These are phyloP conservation scores for Dipodomys merriami DNA, from an alignment of 2,113 vertebrate genomes.

Conservation along the genomic window DNA sequence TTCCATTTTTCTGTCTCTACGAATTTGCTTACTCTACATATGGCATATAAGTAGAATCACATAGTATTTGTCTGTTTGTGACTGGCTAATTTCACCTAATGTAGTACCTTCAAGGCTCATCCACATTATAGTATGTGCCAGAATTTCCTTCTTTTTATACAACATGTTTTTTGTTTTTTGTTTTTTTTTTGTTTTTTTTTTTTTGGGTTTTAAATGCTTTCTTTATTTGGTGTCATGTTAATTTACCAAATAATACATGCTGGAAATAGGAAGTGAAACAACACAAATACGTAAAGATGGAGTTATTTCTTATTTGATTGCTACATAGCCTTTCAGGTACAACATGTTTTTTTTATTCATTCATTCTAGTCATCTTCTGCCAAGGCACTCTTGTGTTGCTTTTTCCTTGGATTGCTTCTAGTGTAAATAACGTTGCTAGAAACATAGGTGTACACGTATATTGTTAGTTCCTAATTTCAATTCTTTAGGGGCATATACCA, in stretches of 20 bases:
- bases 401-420: background rate
- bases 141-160: background rate
- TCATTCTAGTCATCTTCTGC: background rate
- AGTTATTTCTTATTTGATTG: background rate
- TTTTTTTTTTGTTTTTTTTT: too few relatives aligned
- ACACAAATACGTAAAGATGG: background rate
- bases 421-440: background rate
- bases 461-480: background rate
- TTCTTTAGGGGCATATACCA: background rate
- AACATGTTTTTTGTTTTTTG: too few relatives aligned
- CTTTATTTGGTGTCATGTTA: background rate
- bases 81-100: slow-evolving; percentile 3
- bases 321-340: background rate
- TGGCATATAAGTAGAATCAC: background rate
- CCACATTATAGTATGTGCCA: background rate
- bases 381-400: background rate
- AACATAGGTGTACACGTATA: background rate
- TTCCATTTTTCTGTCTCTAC: background rate
- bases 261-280: background rate
- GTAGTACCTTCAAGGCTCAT: background rate
- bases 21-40: background rate
- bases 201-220: background rate
- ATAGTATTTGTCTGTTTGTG: background rate
- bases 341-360: too few relatives aligned
- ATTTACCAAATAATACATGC: background rate